Conservation (phyloP, 2,113 vertebrate species). For the Pachyramphus minor region DNA sequence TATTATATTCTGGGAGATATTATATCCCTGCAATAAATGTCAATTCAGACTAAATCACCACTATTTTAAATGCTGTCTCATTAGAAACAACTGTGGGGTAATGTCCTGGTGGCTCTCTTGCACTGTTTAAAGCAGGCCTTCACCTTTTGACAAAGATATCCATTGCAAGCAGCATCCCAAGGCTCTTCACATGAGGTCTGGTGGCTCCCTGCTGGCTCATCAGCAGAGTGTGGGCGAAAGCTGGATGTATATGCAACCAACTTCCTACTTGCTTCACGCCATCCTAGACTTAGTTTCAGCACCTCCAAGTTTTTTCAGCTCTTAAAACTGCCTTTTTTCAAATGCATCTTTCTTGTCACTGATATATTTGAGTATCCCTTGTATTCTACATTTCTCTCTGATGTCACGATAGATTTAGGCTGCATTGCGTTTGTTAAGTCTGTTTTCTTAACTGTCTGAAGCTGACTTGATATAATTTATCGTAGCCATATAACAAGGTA, state of each 20-base stretch:
- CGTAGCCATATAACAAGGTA: rapidly evolving
- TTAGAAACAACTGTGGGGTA: neutral
- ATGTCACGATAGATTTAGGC: neutral
- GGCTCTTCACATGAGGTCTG: neutral
- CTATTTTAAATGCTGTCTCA: neutral
- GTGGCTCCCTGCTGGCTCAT: neutral
- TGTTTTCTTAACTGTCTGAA: neutral
- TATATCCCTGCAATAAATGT: neutral
- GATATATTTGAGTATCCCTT: neutral
- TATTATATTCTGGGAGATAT: neutral
- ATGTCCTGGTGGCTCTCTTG: neutral
- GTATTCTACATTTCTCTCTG: neutral
- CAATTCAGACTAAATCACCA: neutral
- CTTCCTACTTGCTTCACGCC: neutral
- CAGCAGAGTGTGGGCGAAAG: neutral
- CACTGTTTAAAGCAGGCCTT: neutral
- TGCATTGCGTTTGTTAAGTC: neutral
- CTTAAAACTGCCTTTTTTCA: neutral
- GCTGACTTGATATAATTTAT: neutral
- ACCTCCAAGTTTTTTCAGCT: neutral
- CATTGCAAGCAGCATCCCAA: neutral
- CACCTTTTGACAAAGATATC: neutral
- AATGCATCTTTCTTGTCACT: neutral
- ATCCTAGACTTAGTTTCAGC: neutral
- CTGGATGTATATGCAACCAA: neutral